These are phyloP conservation scores for Dryoscopus gambensis DNA, from an alignment of 2,113 vertebrate species.

Conservation along the genomic window DNA sequence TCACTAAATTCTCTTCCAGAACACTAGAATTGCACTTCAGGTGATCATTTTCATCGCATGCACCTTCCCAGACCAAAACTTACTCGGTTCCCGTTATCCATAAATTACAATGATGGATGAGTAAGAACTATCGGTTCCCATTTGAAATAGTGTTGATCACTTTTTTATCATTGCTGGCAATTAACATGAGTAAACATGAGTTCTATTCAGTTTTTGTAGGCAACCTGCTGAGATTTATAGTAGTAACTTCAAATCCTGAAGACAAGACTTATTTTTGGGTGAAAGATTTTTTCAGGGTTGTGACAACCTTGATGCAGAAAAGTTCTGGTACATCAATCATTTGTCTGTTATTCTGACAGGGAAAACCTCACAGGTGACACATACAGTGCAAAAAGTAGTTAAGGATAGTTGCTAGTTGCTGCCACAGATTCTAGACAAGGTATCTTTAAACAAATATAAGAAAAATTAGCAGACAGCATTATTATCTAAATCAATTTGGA, in stretches of 20 bases:
- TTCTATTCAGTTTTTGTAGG: background rate
- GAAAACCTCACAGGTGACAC: background rate
- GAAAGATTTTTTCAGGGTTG: background rate
- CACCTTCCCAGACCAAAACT: background rate
- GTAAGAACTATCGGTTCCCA: background rate
- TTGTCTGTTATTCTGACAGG: background rate
- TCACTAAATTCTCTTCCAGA: background rate
- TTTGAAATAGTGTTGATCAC: background rate
- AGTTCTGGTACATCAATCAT: background rate
- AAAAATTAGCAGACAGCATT: background rate
- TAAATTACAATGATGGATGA: background rate
- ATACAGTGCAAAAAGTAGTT: background rate
- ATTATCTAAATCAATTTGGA: background rate
- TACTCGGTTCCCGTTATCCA: background rate
- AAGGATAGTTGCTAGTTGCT: background rate
- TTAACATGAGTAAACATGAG: background rate
- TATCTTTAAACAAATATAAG: background rate
- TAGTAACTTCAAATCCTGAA: background rate
- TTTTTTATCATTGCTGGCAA: background rate
- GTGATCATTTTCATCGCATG: background rate
- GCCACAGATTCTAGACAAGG: background rate
- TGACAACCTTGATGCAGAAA: background rate
- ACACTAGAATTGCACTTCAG: background rate
- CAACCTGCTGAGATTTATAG: background rate
- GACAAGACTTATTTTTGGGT: background rate